Evolutionary conservation across 2,797 vertebrate species (phyloP).

Genomic region (Coendou prehensilis): DNA sequence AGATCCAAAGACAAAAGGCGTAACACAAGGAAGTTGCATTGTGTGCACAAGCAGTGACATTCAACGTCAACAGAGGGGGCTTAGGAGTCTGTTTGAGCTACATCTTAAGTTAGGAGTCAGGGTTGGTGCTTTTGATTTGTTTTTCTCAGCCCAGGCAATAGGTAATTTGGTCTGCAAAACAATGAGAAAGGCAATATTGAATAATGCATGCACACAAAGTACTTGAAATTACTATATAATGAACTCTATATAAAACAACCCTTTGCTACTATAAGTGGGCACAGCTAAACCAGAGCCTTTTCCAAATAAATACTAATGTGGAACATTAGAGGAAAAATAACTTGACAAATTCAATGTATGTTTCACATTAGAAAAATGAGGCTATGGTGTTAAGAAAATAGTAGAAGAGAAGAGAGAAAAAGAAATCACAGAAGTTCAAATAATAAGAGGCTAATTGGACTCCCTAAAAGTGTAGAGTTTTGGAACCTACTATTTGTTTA

Average conservation of each 20-base stretch:
- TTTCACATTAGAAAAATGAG: constrained; percentile 7
- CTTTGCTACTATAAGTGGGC: neutral
- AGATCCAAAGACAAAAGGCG: neutral
- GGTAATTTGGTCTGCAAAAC: constrained; percentile 55
- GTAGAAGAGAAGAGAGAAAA: neutral
- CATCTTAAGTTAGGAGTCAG: neutral
- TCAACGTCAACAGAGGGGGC: neutral
- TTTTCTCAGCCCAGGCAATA: neutral
- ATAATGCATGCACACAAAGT: constrained; percentile 55
- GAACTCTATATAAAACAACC: constrained; percentile 19
- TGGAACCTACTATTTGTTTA: constrained; percentile 41
- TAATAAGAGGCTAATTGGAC: constrained; percentile 51
- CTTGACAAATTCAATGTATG: constrained; percentile 55
- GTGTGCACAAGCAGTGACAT: neutral
- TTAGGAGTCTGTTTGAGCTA: neutral
- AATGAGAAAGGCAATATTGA: constrained; percentile 35
- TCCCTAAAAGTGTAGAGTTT: constrained; percentile 30
- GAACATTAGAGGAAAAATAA: constrained; percentile 59
- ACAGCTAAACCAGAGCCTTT: constrained; percentile 28
- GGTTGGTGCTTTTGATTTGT: neutral
- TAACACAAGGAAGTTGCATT: neutral
- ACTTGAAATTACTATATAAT: constrained; percentile 54
- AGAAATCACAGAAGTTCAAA: neutral
- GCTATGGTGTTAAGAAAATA: neutral
- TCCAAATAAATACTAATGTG: constrained; percentile 61